Conservation (phyloP, 2,888 invertebrate genomes). For the Tryphoninae sp. region DNA sequence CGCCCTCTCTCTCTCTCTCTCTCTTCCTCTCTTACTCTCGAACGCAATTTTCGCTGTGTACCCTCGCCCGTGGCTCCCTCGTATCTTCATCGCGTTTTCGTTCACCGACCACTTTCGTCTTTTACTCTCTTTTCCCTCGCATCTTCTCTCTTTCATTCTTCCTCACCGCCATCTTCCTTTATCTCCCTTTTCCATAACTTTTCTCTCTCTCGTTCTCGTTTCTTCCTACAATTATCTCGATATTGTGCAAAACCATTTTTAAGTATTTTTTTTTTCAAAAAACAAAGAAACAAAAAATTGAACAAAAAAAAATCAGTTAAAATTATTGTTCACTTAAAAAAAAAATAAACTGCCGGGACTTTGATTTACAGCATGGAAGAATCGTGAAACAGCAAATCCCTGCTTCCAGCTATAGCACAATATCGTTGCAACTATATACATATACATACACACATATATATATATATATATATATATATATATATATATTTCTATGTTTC, state of each 20-base stretch:
- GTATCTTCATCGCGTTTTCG: conserved; percentile 39
- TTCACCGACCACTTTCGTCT: conserved; percentile 30
- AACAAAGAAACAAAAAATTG: too few species aligned
- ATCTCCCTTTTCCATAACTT: conserved; percentile 11
- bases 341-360: not conserved
- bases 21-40: not conserved
- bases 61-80: conserved; percentile 22
- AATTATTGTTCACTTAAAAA: too few species aligned
- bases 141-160: not conserved
- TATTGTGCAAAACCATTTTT: not conserved
- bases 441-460: too few species aligned
- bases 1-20: conserved; percentile 32
- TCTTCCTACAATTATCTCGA: conserved; percentile 4
- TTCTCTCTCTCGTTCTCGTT: conserved; percentile 17
- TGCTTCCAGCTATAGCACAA: conserved; percentile 8
- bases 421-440: conserved; percentile 20
- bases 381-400: conserved; percentile 17
- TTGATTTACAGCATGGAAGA: conserved; percentile 39
- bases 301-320: too few species aligned
- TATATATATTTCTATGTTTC: too few species aligned
- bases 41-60: conserved; percentile 37
- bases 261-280: too few species aligned
- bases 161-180: conserved; percentile 14
- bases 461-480: too few species aligned
- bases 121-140: conserved; percentile 16